Conservation (phyloP, 2,888 invertebrate species). For the Deilephila elpenor region DNA sequence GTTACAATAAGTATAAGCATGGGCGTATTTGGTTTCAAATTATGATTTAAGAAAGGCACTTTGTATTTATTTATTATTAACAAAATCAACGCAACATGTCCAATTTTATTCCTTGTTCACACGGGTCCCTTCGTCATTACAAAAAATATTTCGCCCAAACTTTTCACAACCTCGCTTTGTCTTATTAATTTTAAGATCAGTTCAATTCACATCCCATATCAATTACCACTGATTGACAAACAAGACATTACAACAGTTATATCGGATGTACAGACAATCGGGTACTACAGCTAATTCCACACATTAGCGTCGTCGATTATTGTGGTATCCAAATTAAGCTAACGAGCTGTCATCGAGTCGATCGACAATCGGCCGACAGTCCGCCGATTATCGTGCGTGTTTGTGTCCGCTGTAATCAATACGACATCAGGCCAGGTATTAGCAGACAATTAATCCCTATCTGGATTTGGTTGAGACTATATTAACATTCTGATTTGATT, state of each 20-base stretch:
- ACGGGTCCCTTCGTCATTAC: too few species aligned
- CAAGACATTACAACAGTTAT: slow-evolving; percentile 1
- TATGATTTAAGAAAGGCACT: too few species aligned
- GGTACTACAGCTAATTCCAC: slow-evolving; percentile 13
- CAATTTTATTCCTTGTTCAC: too few species aligned
- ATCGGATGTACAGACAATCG: background rate
- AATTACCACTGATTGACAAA: background rate
- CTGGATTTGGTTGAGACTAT: background rate
- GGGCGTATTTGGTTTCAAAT: too few species aligned
- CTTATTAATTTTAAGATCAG: background rate
- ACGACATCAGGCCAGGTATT: slow-evolving; percentile 9
- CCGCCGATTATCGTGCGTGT: slow-evolving; percentile 9
- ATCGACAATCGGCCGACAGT: slow-evolving; percentile 9
- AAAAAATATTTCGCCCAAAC: too few species aligned
- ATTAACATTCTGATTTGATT: background rate
- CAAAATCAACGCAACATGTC: too few species aligned
- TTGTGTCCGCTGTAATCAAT: slow-evolving; percentile 8
- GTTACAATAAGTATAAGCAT: too few species aligned
- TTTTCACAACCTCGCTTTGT: background rate
- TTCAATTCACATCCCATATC: background rate
- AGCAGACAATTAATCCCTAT: slow-evolving; percentile 9
- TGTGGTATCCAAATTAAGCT: slow-evolving; percentile 17
- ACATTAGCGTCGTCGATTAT: background rate
- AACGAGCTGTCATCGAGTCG: slow-evolving; percentile 7
- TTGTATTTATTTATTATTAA: too few species aligned